A percentile compares a stretch with the other conserved stretches of the same genome.
These are phyloP conservation scores for Epirrita christyi DNA, from an alignment of 2,888 invertebrate genomes.

Conservation along the genomic window DNA sequence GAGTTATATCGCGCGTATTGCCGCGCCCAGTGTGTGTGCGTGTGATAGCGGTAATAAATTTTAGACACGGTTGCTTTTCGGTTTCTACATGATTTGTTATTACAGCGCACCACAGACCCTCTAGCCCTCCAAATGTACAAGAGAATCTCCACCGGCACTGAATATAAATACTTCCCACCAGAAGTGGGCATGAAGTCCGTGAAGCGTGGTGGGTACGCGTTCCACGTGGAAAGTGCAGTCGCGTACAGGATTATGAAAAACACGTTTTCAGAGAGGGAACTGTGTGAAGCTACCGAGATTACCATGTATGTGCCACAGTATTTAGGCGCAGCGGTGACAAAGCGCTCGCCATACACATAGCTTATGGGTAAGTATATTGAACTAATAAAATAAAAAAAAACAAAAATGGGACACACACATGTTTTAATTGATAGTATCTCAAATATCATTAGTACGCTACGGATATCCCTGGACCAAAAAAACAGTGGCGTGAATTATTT, in stretches of 20 bases:
- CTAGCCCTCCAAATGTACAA: constrained; percentile 84
- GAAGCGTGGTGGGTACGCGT: constrained; percentile 87
- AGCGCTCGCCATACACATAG: constrained; percentile 86
- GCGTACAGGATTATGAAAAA: constrained; percentile 88
- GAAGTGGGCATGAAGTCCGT: constrained; percentile 85
- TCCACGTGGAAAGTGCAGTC: constrained; percentile 87
- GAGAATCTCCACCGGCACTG: constrained; percentile 73
- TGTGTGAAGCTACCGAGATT: constrained; percentile 88
- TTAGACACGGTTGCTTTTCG: no score
- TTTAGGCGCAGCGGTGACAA: constrained; percentile 82
- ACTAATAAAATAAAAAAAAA: no score
- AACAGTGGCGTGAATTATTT: no score
- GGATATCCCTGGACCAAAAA: no score
- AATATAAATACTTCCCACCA: constrained; percentile 79
- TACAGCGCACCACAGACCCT: constrained; percentile 87
- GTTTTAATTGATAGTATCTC: no score
- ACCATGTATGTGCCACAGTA: constrained; percentile 85
- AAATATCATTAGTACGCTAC: no score
- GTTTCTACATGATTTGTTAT: no score
- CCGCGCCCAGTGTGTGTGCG: no score
- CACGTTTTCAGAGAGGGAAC: constrained; percentile 86
- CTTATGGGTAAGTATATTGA: constrained; percentile 86
- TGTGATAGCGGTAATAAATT: no score
- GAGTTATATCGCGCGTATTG: no score
- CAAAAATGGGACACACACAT: no score